These are phyloP conservation scores for Neopipo cinnamomea DNA, from an alignment of 2,113 vertebrate genomes.

Conservation along the genomic window DNA sequence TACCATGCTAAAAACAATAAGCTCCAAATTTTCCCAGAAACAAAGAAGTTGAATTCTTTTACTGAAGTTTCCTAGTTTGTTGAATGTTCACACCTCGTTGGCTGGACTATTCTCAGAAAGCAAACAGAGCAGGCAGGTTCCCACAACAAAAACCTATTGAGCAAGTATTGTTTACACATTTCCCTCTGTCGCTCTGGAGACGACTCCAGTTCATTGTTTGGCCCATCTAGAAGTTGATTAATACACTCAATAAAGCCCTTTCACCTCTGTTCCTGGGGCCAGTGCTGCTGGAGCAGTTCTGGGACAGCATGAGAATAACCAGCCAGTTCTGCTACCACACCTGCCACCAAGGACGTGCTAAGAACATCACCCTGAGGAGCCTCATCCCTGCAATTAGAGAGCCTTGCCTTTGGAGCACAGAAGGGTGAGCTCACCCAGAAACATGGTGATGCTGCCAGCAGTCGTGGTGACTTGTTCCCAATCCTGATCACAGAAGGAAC, in stretches of 20 bases:
- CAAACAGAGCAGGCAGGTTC: background rate
- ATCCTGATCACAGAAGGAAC: background rate
- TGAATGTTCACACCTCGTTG: background rate
- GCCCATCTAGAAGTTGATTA: background rate
- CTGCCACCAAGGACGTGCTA: rapidly evolving
- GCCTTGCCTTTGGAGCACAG: background rate
- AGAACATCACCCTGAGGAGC: background rate
- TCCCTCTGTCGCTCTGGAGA: background rate
- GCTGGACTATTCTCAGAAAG: background rate
- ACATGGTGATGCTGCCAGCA: background rate
- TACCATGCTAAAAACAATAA: background rate
- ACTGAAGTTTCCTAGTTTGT: background rate
- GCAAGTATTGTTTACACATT: background rate
- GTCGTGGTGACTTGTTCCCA: rapidly evolving
- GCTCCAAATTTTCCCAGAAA: background rate
- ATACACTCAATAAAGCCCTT: rapidly evolving
- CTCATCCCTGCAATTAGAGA: background rate
- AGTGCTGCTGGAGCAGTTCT: background rate
- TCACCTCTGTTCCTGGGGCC: background rate
- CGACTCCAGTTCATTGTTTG: background rate
- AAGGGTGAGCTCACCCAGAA: background rate
- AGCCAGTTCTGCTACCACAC: background rate
- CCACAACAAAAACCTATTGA: background rate
- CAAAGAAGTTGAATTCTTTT: background rate
- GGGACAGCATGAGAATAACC: background rate